A percentile compares a stretch with the other conserved stretches of the same genome.
Evolutionary conservation across 2,113 vertebrate genomes (phyloP).

Genomic region (Sardina pilchardus): DNA sequence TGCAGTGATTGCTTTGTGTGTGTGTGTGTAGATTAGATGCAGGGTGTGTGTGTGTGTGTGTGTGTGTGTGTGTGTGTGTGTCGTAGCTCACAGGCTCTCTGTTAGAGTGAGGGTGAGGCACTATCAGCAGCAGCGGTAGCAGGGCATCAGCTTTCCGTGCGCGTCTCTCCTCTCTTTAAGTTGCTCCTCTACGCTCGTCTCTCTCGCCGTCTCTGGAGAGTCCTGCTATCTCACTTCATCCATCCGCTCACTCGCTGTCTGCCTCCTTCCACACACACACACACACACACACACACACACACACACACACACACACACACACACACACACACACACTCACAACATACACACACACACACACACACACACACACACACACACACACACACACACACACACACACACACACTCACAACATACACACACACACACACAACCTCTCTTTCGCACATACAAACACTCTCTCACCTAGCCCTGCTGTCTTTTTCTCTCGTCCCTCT

Average conservation of each 20-base stretch:
- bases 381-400: background rate
- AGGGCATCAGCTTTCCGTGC: background rate
- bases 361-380: background rate
- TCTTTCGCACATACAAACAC: background rate
- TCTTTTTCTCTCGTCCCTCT: background rate
- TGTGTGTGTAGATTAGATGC: background rate
- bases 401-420: background rate
- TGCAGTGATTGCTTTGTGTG: no score
- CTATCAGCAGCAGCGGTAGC: no score
- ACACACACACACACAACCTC: background rate
- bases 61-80: no score
- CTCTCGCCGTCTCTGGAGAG: background rate
- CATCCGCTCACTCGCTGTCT: background rate
- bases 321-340: background rate
- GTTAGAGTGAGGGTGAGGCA: background rate
- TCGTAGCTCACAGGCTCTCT: background rate
- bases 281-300: background rate
- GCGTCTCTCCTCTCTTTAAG: background rate
- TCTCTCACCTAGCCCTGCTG: background rate
- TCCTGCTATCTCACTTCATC: conserved; percentile 10
- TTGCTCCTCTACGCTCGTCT: background rate
- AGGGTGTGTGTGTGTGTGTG: background rate
- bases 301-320: background rate
- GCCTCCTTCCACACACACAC: background rate
- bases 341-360: background rate